Base-by-base conservation (phyloP, 2,888 invertebrate genomes). In the Mesorhabditis belari region DNA sequence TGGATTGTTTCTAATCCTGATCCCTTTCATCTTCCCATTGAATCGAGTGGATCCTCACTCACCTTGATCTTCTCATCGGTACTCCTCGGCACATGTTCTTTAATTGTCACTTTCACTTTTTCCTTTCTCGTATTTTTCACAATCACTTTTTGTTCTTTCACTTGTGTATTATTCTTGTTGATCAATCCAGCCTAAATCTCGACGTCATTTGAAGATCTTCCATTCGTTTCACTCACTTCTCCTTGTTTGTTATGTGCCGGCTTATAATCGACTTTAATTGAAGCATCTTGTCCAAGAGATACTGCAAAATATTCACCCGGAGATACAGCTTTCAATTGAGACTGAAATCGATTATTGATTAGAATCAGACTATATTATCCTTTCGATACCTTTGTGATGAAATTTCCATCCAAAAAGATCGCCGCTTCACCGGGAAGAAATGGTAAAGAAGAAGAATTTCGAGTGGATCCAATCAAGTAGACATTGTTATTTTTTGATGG, bases 211-310 rank as follows among this genome's bases (percentile, higher is more conserved):
- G 17, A 26, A 28, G 26, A 19, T 6, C 51, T 49, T n/a, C 12
- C 23, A 1, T 35, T 1, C n/a, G n/a, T 35, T 24, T 24, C 12
- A 27, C 25, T 24, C 44, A 69, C 73, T 66, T 74, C 70, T 49
- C 81, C 80, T n/a, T 75, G 76, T 63, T 75, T 80, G 65, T 82
- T 81, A 60, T 77, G 76, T 50, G 78, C 74, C n/a, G 83, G 81
- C 60, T 81, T 77, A 73, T 82, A 83, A 17, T 69, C 75, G 4
- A 83, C 75, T 60, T 79, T 75, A 27, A 83, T 75, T 12, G 81
- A 75, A 3, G 81, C 77, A 65, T 83, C 83, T 5, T 82, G 80
- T 50, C 83, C 83, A 50, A 83, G 70, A 3, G 82, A 81, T 60
- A 80, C 79, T 57, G 71, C 68, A 70, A 83, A 82, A 60, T 81